Evolutionary conservation across 2,888 invertebrate genomes (phyloP).

Genomic region (Philereme transversata): DNA sequence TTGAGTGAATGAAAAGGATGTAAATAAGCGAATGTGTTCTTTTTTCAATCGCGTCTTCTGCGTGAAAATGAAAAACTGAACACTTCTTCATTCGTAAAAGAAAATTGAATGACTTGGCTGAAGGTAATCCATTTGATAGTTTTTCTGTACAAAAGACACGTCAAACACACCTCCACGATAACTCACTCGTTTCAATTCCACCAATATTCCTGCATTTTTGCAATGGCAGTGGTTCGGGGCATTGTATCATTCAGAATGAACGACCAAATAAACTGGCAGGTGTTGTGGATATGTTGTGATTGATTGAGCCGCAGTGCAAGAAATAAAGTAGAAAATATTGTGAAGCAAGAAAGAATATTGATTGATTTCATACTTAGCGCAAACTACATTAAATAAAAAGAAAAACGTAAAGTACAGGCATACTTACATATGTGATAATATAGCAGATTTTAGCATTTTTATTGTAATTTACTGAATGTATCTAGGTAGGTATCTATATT

Average conservation of each 20-base stretch:
- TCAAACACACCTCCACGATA: not conserved
- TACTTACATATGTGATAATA: too few relatives aligned
- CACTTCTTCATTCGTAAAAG: not conserved
- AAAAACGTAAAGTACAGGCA: not conserved
- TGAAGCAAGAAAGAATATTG: too few relatives aligned
- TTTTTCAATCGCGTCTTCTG: too few relatives aligned
- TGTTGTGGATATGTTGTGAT: slow-evolving; percentile 30
- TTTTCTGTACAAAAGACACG: too few relatives aligned
- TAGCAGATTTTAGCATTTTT: too few relatives aligned
- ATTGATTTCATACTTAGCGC: too few relatives aligned
- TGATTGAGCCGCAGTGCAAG: slow-evolving; percentile 19
- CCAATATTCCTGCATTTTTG: not conserved
- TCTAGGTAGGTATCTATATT: too few relatives aligned
- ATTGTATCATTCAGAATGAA: slow-evolving; percentile 15
- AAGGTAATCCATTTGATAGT: too few relatives aligned
- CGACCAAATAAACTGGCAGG: slow-evolving; percentile 33
- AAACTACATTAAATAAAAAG: not conserved
- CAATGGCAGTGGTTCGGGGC: slow-evolving; percentile 8
- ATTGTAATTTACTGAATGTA: too few relatives aligned
- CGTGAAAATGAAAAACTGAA: too few relatives aligned
- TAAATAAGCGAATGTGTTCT: too few relatives aligned
- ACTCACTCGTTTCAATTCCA: not conserved
- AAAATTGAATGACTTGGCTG: not conserved
- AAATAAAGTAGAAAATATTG: not conserved
- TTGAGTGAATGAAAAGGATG: too few relatives aligned